Evolutionary conservation across 2,888 invertebrate genomes (phyloP), one percentile per base, ranked within the genome.

Genomic region (Kuschelorhynchus macadamiae): DNA sequence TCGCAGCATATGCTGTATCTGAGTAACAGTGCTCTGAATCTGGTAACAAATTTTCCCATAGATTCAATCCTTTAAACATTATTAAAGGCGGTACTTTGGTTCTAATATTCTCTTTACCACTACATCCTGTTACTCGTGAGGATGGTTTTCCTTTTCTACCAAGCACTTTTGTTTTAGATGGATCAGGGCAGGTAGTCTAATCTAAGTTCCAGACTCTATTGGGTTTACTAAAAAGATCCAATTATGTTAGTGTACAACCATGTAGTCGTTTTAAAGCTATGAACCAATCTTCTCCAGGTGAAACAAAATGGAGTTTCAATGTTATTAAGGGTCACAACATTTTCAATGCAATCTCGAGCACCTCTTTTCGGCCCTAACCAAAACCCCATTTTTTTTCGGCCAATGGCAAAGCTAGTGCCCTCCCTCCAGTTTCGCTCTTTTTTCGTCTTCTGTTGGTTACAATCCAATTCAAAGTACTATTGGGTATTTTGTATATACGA

Each of bases 1-100:
- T 79, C 0, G 81, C 79, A 8, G 72, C 64, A 70, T 72, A 74
- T 1, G 79, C 41, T 1, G 78, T 65, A 12, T 74, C 72, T 47
- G 76, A 76, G 70, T 25, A 25, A 25, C 25, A 25, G 25, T 25
- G 70, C 79, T n/a, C 16, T 46, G 53, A 71, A 25, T 25, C 25
- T 25, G 25, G 25, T 25, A 25, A 25, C 25, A 3, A 25, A 25
- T 25, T 25, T 25, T 25, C 4, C 25, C 7, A 25, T 25, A 25
- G 3, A 25, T 25, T 25, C 25, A 25, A 3, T 3, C 36, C 36
- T 12, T 36, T 36, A 36, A 36, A 36, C 3, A 36, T 36, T 36
- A 36, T 36, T 3, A 36, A 12, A 36, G 36, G 36, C 12, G 36
- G 36, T n/a, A 11, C 36, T 12, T 36, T 36, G 5, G 3, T 36